Evolutionary conservation across 2,888 invertebrate genomes (phyloP).

Genomic region (Erannis defoliaria): DNA sequence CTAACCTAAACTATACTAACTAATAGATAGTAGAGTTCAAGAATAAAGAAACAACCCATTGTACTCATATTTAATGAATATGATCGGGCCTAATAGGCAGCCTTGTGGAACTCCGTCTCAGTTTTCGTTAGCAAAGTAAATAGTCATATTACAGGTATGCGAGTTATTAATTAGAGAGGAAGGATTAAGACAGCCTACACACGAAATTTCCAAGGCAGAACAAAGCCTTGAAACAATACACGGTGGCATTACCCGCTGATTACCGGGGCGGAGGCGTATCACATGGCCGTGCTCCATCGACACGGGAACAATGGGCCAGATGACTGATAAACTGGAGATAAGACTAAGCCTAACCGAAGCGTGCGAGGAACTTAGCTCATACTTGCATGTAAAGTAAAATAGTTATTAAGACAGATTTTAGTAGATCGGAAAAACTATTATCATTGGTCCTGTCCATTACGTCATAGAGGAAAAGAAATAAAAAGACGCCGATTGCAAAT

Average conservation of each 20-base stretch:
- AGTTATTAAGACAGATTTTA: too few relatives aligned
- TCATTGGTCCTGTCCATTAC: too few relatives aligned
- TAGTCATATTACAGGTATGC: slow-evolving; percentile 13
- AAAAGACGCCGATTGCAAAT: too few relatives aligned
- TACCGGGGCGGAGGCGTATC: slow-evolving; percentile 47
- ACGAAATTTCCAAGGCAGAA: slow-evolving; percentile 34
- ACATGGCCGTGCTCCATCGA: slow-evolving; percentile 57
- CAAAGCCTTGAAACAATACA: slow-evolving; percentile 47
- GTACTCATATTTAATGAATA: neutral
- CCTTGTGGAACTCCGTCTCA: neutral
- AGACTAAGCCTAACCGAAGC: neutral
- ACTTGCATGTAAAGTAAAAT: neutral
- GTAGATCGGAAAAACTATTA: too few relatives aligned
- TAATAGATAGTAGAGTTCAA: too few relatives aligned
- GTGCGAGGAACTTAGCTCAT: neutral
- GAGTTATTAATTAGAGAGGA: slow-evolving; percentile 13
- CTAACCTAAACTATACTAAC: neutral
- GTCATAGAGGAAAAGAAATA: too few relatives aligned
- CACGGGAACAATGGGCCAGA: slow-evolving; percentile 54
- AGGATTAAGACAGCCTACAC: too few relatives aligned
- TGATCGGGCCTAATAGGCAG: neutral
- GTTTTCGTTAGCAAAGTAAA: neutral
- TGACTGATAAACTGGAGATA: slow-evolving; percentile 22
- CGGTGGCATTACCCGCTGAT: slow-evolving; percentile 47
- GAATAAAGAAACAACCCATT: neutral